Conservation (phyloP, 2,888 invertebrate genomes). For the Priocnemis perturbator region DNA sequence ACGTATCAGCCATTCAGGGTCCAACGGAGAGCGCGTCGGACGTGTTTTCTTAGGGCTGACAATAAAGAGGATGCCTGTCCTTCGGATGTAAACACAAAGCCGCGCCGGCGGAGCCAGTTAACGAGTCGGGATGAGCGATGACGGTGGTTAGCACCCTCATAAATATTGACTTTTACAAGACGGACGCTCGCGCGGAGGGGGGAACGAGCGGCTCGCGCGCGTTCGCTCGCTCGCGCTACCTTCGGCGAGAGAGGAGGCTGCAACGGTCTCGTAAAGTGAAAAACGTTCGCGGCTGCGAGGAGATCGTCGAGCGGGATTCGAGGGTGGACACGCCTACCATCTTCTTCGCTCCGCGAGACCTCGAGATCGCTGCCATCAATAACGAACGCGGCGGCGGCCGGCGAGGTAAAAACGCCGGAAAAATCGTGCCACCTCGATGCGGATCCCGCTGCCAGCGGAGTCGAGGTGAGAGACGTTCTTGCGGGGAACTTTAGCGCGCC, state of each 20-base stretch:
- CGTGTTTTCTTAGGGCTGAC: conserved; percentile 58
- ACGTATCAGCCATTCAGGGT: conserved; percentile 27
- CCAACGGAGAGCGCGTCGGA: conserved; percentile 18
- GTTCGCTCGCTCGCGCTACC: conserved; percentile 15
- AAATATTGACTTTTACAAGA: conserved; percentile 70
- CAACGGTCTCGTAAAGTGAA: conserved; percentile 60
- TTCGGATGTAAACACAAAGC: conserved; percentile 60
- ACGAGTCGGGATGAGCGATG: conserved; percentile 67
- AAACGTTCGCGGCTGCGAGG: conserved; percentile 35
- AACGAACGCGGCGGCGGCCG: no score
- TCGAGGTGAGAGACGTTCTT: neutral
- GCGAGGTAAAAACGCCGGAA: no score
- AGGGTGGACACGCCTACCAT: conserved; percentile 23
- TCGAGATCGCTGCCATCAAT: no score
- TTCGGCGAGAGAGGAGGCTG: conserved; percentile 1
- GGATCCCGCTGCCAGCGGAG: no score
- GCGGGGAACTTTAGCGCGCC: neutral
- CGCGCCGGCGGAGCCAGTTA: conserved; percentile 48
- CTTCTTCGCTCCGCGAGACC: no score
- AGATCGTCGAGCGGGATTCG: conserved; percentile 48
- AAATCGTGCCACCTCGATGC: no score
- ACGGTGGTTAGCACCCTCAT: conserved; percentile 70
- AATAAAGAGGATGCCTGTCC: conserved; percentile 53
- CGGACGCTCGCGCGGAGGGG: conserved; percentile 35
- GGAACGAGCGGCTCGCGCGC: conserved; percentile 22